Percentiles rank a stretch among this genome's conserved stretches.
phyloP scores from a whole-genome alignment of 2,888 invertebrate genomes.

The Gymnocheta viridis region DNA sequence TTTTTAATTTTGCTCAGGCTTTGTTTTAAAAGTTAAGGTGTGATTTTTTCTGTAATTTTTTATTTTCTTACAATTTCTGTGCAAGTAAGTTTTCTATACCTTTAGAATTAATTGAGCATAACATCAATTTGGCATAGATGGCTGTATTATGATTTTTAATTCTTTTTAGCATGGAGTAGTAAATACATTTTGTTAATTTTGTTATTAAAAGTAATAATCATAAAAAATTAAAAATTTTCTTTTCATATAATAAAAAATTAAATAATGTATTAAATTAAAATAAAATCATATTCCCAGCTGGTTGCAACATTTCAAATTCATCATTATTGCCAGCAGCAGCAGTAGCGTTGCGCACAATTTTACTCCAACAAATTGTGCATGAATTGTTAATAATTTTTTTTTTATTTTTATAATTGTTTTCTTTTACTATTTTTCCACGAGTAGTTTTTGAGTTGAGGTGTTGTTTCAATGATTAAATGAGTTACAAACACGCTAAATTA shows the following conservation, averaged over 20 bases:
- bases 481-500: conserved; percentile 81
- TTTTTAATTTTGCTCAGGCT: conserved; percentile 42
- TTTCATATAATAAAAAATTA: conserved; percentile 16
- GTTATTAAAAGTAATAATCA: conserved; percentile 47
- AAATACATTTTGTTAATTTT: conserved; percentile 55
- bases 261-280: conserved; percentile 26
- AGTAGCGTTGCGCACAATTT: conserved; percentile 53
- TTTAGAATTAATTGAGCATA: conserved; percentile 78
- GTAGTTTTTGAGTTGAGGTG: conserved; percentile 50
- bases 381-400: conserved; percentile 58
- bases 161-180: background rate
- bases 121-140: conserved; percentile 70
- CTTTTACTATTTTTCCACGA: conserved; percentile 46
- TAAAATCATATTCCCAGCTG: conserved; percentile 51
- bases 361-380: conserved; percentile 67
- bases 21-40: conserved; percentile 49
- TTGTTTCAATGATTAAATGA: conserved; percentile 77
- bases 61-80: background rate
- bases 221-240: conserved; percentile 23
- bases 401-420: conserved; percentile 8
- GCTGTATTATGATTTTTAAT: conserved; percentile 15
- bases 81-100: background rate
- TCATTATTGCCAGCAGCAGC: conserved; percentile 18
- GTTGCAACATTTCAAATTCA: conserved; percentile 50
- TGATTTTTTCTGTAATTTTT: conserved; percentile 46